Evolutionary conservation across 2,888 invertebrate genomes (phyloP), one percentile per base, ranked within the genome.

Genomic region (Cataglyphis altisquamis): DNA sequence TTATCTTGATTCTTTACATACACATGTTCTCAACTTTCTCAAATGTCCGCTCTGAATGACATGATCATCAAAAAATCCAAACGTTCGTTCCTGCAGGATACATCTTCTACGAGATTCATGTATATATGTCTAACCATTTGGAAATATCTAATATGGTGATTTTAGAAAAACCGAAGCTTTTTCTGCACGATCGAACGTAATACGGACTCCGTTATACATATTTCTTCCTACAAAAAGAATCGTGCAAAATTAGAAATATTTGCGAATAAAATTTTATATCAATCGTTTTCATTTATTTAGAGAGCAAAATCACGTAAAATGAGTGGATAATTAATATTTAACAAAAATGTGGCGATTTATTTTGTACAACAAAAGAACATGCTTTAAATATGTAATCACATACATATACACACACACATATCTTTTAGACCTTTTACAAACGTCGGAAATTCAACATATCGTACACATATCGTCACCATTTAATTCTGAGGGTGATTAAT

Each of bases 41-140:
- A 67, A 77, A 55, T 77, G 67, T 77, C 15, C 64, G 21, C 12
- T 77, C 39, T 55, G 52, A 36, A 25, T 32, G 25, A 32, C 57
- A 72, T 2, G 75, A 66, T 77, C 39, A 52, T 9, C 25, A 66
- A 55, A 55, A 67, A 66, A 77, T 55, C 29, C n/a, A 10, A 39
- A 63, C 62, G 86, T 67, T 83, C 83, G 88, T 83, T 88, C 66
- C 64, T 75, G 68, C 85, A 80, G 84, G 55, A 57, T 64, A 66
- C 66, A 63, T 70, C 60, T 74, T 75, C 60, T 70, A 78, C 60
- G 57, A 41, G 55, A 55, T 86, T 64, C 80, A 84, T 86, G 82
- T 87, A 87, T 84, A 88, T 88, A 89, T 89, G 60, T 88, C 88
- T 89, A 60, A 78, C 87, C 63, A 86, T 72, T 84, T 81, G 83